A percentile compares a stretch with the other conserved stretches of the same genome.
Evolutionary conservation across 2,888 invertebrate species (phyloP).

Genomic region (Agonopterix alstromeriana): DNA sequence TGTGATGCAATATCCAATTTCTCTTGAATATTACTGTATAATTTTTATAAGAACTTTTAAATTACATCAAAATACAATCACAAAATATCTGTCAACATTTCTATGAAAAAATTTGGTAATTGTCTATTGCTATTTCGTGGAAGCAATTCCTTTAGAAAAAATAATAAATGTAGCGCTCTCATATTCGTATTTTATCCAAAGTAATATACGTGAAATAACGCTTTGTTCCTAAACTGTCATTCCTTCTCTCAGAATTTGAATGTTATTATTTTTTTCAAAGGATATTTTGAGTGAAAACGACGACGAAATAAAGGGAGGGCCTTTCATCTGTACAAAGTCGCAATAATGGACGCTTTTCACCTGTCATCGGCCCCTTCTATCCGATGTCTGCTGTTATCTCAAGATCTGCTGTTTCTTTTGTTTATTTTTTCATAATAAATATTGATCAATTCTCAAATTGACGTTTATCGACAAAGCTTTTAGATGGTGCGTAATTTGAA

Average conservation of each 20-base stretch:
- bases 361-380: constrained; percentile 35
- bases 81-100: not conserved
- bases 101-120: too few relatives aligned
- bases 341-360: constrained; percentile 48
- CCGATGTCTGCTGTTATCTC: constrained; percentile 23
- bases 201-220: constrained; percentile 14
- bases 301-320: constrained; percentile 32
- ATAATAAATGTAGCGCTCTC: not conserved
- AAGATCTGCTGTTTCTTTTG: constrained; percentile 15
- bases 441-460: not conserved
- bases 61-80: too few relatives aligned
- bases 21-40: too few relatives aligned
- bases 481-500: too few relatives aligned
- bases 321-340: constrained; percentile 39
- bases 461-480: too few relatives aligned
- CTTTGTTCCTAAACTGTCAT: constrained; percentile 38
- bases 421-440: constrained; percentile 10
- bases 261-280: constrained; percentile 36
- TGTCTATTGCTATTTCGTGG: not conserved
- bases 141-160: not conserved
- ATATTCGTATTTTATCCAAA: not conserved
- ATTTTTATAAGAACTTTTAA: too few relatives aligned
- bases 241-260: constrained; percentile 19
- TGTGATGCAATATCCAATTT: too few relatives aligned
- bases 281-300: constrained; percentile 30